Evolutionary conservation across 2,888 invertebrate genomes (phyloP).

Genomic region (Caenorhabditis macrosperma): DNA sequence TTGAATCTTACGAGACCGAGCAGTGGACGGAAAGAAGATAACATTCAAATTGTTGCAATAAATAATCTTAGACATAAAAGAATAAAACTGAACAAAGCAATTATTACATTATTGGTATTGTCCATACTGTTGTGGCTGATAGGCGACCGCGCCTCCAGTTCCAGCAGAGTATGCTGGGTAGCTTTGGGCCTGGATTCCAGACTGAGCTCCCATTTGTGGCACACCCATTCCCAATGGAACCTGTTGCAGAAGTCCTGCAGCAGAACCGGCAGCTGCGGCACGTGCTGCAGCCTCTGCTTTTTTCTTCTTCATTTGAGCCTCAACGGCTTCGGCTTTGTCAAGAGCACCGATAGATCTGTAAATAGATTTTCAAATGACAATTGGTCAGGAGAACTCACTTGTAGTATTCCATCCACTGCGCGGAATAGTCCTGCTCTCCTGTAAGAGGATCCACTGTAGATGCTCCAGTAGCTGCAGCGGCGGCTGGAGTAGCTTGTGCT

Average conservation of each 20-base stretch:
- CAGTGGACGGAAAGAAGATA: conserved; percentile 2
- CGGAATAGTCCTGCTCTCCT: conserved; percentile 92
- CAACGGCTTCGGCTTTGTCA: conserved; percentile 80
- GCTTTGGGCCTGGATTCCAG: conserved; percentile 6
- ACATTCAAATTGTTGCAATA: conserved; percentile 20
- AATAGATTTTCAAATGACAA: not conserved
- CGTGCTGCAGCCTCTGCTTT: conserved; percentile 50
- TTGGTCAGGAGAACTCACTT: conserved; percentile 82
- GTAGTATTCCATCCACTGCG: conserved; percentile 98
- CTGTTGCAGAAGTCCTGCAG: conserved; percentile 57
- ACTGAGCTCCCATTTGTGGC: conserved; percentile 23
- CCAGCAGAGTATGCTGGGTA: conserved; percentile 27
- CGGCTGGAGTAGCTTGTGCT: conserved; percentile 31
- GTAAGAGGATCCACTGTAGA: conserved; percentile 74
- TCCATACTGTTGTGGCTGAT: conserved; percentile 43
- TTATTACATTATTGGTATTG: conserved; percentile 38
- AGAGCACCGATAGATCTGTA: conserved; percentile 56
- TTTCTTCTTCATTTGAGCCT: conserved; percentile 82
- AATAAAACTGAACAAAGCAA: conserved; percentile 3
- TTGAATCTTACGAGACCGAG: conserved; percentile 30
- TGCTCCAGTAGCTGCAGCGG: conserved; percentile 43
- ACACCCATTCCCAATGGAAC: conserved; percentile 27
- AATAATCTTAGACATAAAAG: not conserved
- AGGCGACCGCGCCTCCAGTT: conserved; percentile 9
- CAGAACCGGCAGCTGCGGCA: conserved; percentile 69